These are phyloP conservation scores for Barbus barbus DNA, from an alignment of 2,113 vertebrate genomes.

Conservation along the genomic window DNA sequence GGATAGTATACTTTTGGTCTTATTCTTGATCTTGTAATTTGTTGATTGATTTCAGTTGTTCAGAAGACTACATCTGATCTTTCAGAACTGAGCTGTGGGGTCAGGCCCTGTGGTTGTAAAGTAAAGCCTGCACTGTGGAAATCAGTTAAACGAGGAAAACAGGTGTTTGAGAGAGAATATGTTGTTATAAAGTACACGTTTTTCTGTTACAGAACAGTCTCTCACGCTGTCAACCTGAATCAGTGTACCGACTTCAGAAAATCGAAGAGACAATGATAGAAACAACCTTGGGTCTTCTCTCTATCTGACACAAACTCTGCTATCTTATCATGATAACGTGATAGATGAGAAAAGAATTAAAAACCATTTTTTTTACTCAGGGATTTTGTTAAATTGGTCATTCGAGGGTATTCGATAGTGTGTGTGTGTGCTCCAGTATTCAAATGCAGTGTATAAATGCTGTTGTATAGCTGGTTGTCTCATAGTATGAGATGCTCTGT, in stretches of 20 bases:
- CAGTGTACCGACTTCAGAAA: conserved; percentile 26
- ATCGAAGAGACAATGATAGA: conserved; percentile 43
- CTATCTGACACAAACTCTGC: neutral
- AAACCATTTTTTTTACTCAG: neutral
- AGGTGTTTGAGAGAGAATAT: neutral
- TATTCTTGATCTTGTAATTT: neutral
- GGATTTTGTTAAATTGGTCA: neutral
- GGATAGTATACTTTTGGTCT: neutral
- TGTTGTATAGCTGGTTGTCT: neutral
- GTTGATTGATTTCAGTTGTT: neutral
- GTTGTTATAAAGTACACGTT: conserved; percentile 6
- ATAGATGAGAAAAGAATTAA: neutral
- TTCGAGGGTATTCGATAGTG: neutral
- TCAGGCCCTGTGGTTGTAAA: neutral
- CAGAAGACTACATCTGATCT: neutral
- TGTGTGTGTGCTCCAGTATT: neutral
- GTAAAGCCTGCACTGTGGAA: neutral
- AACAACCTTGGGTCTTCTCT: conserved; percentile 29
- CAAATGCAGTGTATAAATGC: neutral
- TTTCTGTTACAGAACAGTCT: neutral
- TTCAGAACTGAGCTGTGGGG: neutral
- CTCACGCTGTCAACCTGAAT: conserved; percentile 46
- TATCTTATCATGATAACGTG: conserved; percentile 8
- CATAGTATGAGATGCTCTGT: conserved; percentile 7
- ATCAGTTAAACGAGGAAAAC: neutral